These are phyloP conservation scores for Cheilosia scutellata DNA, from an alignment of 2,888 invertebrate species.

Conservation along the genomic window DNA sequence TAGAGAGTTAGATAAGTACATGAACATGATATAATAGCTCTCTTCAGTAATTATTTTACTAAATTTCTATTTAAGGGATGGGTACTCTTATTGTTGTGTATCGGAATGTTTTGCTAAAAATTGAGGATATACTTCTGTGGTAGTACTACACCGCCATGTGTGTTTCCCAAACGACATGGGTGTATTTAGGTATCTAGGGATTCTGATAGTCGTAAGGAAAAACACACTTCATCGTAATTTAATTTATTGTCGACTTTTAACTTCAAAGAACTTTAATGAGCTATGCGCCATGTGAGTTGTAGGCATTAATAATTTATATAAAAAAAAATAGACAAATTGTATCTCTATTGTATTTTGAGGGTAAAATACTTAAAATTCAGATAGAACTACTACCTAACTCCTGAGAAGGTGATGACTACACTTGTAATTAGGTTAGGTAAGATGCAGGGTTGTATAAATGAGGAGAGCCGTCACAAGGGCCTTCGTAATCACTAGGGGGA, in stretches of 20 bases:
- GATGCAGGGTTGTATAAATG: no score
- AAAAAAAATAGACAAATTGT: no score
- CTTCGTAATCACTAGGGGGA: no score
- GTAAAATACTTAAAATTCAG: no score
- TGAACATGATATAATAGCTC: no score
- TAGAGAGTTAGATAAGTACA: no score
- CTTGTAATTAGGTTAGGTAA: no score
- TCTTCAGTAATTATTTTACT: neutral
- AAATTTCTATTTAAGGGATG: neutral
- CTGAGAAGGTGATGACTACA: no score
- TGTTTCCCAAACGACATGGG: neutral
- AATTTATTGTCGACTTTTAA: neutral
- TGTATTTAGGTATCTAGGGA: slow-evolving; percentile 22
- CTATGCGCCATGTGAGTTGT: neutral
- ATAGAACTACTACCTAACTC: no score
- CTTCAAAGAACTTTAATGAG: neutral
- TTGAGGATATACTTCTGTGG: slow-evolving; percentile 2
- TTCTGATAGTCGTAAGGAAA: neutral
- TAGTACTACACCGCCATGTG: neutral
- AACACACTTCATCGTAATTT: neutral
- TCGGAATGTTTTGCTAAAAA: slow-evolving; percentile 22
- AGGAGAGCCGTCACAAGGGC: no score
- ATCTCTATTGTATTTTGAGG: no score
- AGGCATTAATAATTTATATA: no score
- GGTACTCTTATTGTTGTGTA: slow-evolving; percentile 6